Conservation (phyloP, 2,797 vertebrate genomes). For the Dallia pectoralis region DNA sequence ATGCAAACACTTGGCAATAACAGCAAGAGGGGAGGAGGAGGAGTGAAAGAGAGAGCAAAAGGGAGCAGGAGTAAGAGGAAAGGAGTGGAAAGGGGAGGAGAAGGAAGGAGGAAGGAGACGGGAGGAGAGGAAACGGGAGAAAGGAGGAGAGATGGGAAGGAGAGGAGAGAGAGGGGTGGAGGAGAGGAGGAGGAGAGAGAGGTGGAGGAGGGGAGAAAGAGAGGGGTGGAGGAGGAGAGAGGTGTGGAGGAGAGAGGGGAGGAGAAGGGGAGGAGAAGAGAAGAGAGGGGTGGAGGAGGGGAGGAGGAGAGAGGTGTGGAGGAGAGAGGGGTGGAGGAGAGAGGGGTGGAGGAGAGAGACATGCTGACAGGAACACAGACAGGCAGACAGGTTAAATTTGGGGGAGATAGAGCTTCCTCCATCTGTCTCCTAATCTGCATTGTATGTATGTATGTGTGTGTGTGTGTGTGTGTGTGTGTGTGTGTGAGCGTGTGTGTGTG, state of each 20-base stretch:
- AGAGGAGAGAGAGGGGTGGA: background rate
- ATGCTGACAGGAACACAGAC: background rate
- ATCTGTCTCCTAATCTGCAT: background rate
- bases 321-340: background rate
- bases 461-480: background rate
- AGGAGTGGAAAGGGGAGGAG: background rate
- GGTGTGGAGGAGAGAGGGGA: no score
- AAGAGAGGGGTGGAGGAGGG: background rate
- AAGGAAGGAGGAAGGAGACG: background rate
- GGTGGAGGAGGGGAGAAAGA: background rate
- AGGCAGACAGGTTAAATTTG: background rate
- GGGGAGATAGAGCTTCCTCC: background rate
- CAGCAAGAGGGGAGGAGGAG: constrained; percentile 15
- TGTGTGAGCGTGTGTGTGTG: background rate
- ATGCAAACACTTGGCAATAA: constrained; percentile 81
- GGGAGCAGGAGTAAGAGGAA: background rate
- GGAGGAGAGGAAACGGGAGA: background rate
- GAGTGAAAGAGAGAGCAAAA: no score
- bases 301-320: background rate
- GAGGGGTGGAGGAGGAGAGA: background rate
- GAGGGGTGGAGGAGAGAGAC: no score
- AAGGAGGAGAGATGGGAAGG: background rate
- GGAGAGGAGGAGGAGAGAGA: background rate
- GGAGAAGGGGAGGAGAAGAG: background rate
- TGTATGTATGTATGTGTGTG: background rate